Conservation (phyloP, 2,888 invertebrate species). For the Drosophila formosana region DNA sequence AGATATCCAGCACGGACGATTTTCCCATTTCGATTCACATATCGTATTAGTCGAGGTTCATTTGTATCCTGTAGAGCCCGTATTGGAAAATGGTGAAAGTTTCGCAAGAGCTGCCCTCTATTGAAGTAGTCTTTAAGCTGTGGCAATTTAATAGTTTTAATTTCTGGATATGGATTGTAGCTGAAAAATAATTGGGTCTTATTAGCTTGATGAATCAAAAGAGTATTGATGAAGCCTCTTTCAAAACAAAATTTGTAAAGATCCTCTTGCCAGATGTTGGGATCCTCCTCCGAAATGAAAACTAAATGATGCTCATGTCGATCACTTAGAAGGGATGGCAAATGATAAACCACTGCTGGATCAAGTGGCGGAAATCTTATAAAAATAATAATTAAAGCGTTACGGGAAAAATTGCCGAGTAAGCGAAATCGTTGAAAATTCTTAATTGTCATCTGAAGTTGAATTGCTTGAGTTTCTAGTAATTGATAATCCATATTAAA, state of each 20-base stretch:
- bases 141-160: constrained; percentile 6
- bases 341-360: neutral
- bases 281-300: constrained; percentile 31
- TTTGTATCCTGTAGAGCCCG: constrained; percentile 12
- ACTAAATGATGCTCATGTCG: constrained; percentile 40
- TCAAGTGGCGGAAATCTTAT: constrained; percentile 17
- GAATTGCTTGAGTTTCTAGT: constrained; percentile 19
- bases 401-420: constrained; percentile 30
- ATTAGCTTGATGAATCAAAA: constrained; percentile 35
- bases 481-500: neutral
- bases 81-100: constrained; percentile 38
- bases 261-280: constrained; percentile 22
- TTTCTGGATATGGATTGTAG: constrained; percentile 56
- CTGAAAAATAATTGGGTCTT: constrained; percentile 28
- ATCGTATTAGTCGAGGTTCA: constrained; percentile 45
- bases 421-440: constrained; percentile 15
- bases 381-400: constrained; percentile 33
- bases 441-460: neutral
- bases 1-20: constrained; percentile 57
- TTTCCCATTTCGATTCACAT: constrained; percentile 45
- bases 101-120: constrained; percentile 10
- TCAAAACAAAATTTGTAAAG: constrained; percentile 48
- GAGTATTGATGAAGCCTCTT: constrained; percentile 51
- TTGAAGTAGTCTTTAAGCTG: constrained; percentile 46
- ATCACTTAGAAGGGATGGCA: constrained; percentile 35